Percentiles rank a stretch among this genome's conserved stretches.
These are phyloP conservation scores for Drosophila sordidapex DNA, from an alignment of 2,888 invertebrate species.

Conservation along the genomic window DNA sequence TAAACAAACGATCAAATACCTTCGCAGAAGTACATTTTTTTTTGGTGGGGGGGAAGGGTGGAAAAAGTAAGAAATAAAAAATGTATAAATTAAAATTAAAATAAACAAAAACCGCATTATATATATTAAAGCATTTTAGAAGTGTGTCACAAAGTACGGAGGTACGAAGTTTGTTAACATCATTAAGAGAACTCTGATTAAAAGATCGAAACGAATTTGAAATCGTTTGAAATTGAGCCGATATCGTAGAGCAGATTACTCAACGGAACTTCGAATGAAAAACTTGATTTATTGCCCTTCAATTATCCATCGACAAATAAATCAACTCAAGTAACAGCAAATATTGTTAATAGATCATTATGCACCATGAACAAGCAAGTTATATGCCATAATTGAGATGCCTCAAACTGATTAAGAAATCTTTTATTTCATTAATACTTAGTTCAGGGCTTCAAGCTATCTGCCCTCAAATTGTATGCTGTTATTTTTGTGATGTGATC, in stretches of 20 bases:
- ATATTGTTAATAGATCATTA: conserved; percentile 17
- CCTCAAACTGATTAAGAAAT: not conserved
- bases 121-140: not conserved
- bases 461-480: not conserved
- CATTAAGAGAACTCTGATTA: not conserved
- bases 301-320: not conserved
- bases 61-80: conserved; percentile 70
- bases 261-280: not conserved
- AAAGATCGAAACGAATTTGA: not conserved
- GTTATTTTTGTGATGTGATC: not conserved
- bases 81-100: conserved; percentile 68
- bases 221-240: not conserved
- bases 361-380: conserved; percentile 40
- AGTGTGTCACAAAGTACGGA: conserved; percentile 10
- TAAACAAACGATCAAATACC: conserved; percentile 62
- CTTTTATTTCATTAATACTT: not conserved
- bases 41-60: conserved; percentile 25
- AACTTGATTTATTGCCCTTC: conserved; percentile 6
- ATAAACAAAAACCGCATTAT: conserved; percentile 58
- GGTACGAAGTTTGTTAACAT: not conserved
- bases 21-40: conserved; percentile 46
- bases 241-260: not conserved
- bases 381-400: not conserved
- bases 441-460: not conserved
- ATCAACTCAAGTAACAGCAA: not conserved